phyloP scores from a whole-genome alignment of 2,888 invertebrate genomes.

The Adelphocoris suturalis region DNA sequence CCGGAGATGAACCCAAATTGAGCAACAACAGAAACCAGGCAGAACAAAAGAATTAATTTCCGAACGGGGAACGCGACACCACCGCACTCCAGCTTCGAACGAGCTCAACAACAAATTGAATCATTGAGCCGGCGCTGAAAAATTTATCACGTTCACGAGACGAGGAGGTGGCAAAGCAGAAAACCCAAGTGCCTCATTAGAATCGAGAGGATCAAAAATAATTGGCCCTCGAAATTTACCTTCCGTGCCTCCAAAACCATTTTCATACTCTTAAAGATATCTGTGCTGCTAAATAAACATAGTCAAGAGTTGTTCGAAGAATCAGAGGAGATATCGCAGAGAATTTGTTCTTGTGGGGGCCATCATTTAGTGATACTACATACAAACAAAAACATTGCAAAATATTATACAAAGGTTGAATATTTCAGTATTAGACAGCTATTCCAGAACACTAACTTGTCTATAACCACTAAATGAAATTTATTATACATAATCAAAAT shows the following conservation, averaged over 20 bases:
- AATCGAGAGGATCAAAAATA: background rate
- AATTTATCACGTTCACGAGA: background rate
- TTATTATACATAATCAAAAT: too few relatives aligned
- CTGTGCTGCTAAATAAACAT: too few relatives aligned
- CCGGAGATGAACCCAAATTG: background rate
- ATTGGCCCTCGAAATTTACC: background rate
- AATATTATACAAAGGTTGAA: too few relatives aligned
- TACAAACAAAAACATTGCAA: too few relatives aligned
- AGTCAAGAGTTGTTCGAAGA: too few relatives aligned
- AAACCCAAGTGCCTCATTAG: background rate
- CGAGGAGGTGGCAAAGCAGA: slow-evolving; percentile 20
- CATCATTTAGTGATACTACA: too few relatives aligned
- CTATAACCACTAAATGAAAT: too few relatives aligned
- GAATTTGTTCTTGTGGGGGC: too few relatives aligned
- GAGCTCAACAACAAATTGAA: background rate
- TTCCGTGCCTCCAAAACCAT: background rate
- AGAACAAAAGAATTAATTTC: background rate
- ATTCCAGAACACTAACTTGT: too few relatives aligned
- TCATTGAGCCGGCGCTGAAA: background rate
- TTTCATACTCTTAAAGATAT: too few relatives aligned
- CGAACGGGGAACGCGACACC: background rate
- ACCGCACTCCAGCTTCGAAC: background rate
- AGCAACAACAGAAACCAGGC: background rate
- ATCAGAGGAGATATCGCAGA: too few relatives aligned
- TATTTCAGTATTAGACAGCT: too few relatives aligned